Conservation (phyloP, 2,888 invertebrate species). For the Agrilus mali region DNA sequence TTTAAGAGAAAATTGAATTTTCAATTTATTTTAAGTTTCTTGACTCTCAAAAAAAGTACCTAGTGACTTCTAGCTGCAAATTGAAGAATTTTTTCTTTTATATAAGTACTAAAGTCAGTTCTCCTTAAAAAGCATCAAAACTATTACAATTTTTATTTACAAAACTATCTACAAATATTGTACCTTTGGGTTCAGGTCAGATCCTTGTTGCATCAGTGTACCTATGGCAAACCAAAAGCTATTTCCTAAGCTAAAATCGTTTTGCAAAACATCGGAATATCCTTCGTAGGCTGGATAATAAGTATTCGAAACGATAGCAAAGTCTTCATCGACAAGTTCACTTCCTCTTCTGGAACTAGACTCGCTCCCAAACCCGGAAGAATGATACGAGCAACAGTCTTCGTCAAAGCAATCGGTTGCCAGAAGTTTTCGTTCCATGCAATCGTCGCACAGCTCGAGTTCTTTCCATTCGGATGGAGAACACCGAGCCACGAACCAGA, state of each 20-base stretch:
- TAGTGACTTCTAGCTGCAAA: too few relatives aligned
- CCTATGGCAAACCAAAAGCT: slow-evolving; percentile 96
- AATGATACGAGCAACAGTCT: slow-evolving; percentile 17
- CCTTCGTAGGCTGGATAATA: slow-evolving; percentile 7
- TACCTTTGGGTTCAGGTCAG: slow-evolving; percentile 87
- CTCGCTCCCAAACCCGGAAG: slow-evolving; percentile 9
- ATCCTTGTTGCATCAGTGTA: slow-evolving; percentile 87
- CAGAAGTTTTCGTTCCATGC: slow-evolving; percentile 25
- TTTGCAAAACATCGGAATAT: slow-evolving; percentile 41
- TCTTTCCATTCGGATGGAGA: slow-evolving; percentile 73
- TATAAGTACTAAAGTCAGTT: background rate
- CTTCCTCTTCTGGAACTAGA: slow-evolving; percentile 3
- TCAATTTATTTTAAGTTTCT: too few relatives aligned
- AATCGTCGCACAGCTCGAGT: slow-evolving; percentile 43
- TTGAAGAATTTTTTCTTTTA: too few relatives aligned
- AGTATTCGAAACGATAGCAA: background rate
- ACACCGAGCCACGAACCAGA: slow-evolving; percentile 77
- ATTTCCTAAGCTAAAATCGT: slow-evolving; percentile 76
- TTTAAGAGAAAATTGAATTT: too few relatives aligned
- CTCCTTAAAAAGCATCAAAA: background rate
- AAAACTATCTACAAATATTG: slow-evolving; percentile 18
- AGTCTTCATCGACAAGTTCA: slow-evolving; percentile 3
- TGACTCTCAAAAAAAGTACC: too few relatives aligned
- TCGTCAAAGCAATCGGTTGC: slow-evolving; percentile 27
- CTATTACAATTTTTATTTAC: background rate